These are phyloP conservation scores for Hippopotamus amphibius DNA, from an alignment of 2,113 vertebrate species.

Conservation along the genomic window DNA sequence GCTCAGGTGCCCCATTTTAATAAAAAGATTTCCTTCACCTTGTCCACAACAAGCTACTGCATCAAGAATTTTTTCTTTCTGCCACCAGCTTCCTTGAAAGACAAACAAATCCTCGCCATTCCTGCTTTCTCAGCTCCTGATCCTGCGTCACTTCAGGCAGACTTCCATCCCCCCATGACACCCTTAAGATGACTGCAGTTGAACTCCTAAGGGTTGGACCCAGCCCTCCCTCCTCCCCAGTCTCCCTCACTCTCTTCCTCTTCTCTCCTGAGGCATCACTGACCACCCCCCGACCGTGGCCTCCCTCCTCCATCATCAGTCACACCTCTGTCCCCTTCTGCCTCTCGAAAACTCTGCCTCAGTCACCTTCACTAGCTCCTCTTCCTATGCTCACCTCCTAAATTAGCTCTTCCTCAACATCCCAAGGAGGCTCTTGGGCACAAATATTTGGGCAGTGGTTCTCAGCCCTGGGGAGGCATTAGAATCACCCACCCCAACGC, in stretches of 20 bases:
- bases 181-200: neutral
- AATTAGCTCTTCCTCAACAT: neutral
- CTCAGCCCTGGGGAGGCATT: neutral
- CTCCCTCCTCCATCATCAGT: neutral
- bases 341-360: neutral
- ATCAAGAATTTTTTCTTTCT: neutral
- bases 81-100: neutral
- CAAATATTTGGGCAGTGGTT: neutral
- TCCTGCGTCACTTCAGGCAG: neutral
- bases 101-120: neutral
- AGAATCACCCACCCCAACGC: neutral
- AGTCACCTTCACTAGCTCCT: neutral
- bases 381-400: neutral
- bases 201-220: neutral
- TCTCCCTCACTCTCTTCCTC: neutral
- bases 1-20: neutral
- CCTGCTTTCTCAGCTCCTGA: neutral
- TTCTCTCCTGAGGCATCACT: neutral
- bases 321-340: neutral
- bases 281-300: no score
- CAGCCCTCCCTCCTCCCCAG: accelerated
- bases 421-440: neutral
- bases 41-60: neutral
- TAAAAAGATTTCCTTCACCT: neutral
- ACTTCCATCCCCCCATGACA: neutral